phyloP scores from a whole-genome alignment of 2,888 invertebrate genomes.

The Drosophila macrothrix region DNA sequence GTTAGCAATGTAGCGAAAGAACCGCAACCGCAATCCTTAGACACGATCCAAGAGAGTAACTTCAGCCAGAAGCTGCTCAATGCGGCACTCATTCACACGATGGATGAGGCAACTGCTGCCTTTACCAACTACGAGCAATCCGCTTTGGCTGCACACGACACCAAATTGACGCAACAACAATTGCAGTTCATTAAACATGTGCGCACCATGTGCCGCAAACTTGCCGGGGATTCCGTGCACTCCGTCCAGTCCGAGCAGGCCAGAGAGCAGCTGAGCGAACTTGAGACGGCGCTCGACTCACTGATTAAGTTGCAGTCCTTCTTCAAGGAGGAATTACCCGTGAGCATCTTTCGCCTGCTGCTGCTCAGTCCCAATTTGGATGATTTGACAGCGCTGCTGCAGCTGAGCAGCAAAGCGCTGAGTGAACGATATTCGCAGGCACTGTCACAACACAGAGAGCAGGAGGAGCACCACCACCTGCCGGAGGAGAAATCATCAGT shows the following conservation, averaged over 20 bases:
- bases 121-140: conserved; percentile 64
- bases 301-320: conserved; percentile 46
- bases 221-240: conserved; percentile 15
- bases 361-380: conserved; percentile 46
- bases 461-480: background rate
- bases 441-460: background rate
- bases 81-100: conserved; percentile 49
- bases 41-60: conserved; percentile 26
- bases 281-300: conserved; percentile 38
- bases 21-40: conserved; percentile 32
- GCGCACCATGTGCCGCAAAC: conserved; percentile 53
- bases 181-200: conserved; percentile 68
- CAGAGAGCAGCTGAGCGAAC: conserved; percentile 35
- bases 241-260: conserved; percentile 14
- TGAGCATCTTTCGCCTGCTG: conserved; percentile 50
- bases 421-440: conserved; percentile 28
- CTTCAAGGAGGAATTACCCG: conserved; percentile 56
- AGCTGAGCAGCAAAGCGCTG: conserved; percentile 27
- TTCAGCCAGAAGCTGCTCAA: conserved; percentile 45
- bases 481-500: background rate
- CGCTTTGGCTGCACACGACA: conserved; percentile 41
- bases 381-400: conserved; percentile 38
- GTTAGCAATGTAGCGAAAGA: conserved; percentile 27
- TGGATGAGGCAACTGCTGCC: conserved; percentile 52
- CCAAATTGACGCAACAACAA: conserved; percentile 63